A percentile compares a stretch with the other conserved stretches of the same genome.
phyloP scores from a whole-genome alignment of 2,113 vertebrate genomes.

The Herpetotheres cachinnans region DNA sequence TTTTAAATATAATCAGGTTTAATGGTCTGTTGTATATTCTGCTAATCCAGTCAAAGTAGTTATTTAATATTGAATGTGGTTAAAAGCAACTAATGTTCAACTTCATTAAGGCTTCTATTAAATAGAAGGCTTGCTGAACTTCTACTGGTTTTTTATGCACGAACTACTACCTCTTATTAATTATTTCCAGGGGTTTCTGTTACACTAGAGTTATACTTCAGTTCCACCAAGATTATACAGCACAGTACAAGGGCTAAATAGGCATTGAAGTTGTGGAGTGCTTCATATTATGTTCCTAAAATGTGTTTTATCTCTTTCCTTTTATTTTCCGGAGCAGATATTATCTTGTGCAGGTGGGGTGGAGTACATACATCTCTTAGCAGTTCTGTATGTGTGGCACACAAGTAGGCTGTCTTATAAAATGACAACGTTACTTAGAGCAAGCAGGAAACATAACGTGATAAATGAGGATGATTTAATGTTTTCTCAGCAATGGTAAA shows the following conservation, averaged over 20 bases:
- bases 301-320: not conserved
- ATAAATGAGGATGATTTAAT: slow-evolving; percentile 51
- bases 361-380: not conserved
- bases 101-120: slow-evolving; percentile 63
- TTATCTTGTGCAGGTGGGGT: not conserved
- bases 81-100: slow-evolving; percentile 67
- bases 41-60: slow-evolving; percentile 45
- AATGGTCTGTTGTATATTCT: slow-evolving; percentile 51
- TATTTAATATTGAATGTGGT: slow-evolving; percentile 52
- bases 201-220: slow-evolving; percentile 12
- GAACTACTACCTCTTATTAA: slow-evolving; percentile 20
- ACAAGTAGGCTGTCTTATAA: not conserved
- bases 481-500: slow-evolving; percentile 22
- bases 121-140: slow-evolving; percentile 41
- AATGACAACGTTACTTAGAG: not conserved
- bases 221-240: not conserved
- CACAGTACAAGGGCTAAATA: not conserved
- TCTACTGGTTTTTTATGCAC: slow-evolving; percentile 9
- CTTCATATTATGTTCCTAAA: not conserved
- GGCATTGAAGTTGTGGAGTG: not conserved
- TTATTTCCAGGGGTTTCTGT: slow-evolving; percentile 27
- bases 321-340: not conserved
- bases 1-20: slow-evolving; percentile 27
- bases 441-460: slow-evolving; percentile 22
- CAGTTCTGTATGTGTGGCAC: not conserved